A percentile compares a stretch with the other conserved stretches of the same genome.
Conservation (phyloP, 1,140 invertebrate species). For the Euglossa dilemma region DNA sequence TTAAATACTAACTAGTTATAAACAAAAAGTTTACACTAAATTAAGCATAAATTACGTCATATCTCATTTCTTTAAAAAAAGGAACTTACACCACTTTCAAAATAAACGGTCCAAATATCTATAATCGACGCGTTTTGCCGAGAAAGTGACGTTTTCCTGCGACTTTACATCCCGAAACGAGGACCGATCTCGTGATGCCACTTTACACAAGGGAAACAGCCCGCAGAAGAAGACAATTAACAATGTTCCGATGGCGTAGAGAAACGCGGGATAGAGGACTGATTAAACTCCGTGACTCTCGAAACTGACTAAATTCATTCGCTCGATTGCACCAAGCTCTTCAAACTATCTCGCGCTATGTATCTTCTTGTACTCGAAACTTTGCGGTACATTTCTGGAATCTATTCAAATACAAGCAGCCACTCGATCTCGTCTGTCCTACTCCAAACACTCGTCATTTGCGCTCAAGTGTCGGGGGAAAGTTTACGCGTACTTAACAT, state of each 20-base stretch:
- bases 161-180: too few species aligned
- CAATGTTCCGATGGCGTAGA: not conserved
- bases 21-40: too few species aligned
- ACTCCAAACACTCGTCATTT: conserved; percentile 17
- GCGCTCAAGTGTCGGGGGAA: not conserved
- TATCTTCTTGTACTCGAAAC: conserved; percentile 28
- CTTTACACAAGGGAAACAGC: not conserved
- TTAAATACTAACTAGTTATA: too few species aligned
- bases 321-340: conserved; percentile 18
- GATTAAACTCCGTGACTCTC: conserved; percentile 8
- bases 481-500: not conserved
- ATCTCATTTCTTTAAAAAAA: too few species aligned
- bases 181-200: too few species aligned
- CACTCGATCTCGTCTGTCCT: conserved; percentile 4
- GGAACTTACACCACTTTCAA: too few species aligned
- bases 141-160: too few species aligned
- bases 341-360: conserved; percentile 19
- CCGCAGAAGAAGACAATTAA: not conserved
- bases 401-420: conserved; percentile 30
- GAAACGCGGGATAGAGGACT: not conserved
- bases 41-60: too few species aligned
- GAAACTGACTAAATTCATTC: conserved; percentile 22
- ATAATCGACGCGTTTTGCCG: too few species aligned
- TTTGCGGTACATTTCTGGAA: conserved; percentile 24
- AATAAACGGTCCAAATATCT: too few species aligned